These are phyloP conservation scores for Leptoclinus maculatus DNA, from an alignment of 2,797 vertebrate genomes.

Conservation along the genomic window DNA sequence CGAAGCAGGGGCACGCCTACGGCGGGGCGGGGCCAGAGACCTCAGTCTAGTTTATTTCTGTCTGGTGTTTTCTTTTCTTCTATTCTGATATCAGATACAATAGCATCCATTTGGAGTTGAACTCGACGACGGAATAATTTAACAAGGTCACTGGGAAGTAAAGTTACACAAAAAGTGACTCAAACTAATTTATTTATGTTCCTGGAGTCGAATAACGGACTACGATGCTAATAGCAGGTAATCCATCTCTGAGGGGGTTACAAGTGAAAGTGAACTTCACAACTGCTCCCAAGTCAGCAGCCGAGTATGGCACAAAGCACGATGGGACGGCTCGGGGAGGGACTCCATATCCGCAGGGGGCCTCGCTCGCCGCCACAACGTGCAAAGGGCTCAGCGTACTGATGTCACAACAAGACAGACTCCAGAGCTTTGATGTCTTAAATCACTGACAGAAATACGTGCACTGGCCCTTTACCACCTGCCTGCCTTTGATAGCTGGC, in stretches of 20 bases:
- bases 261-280: slow-evolving; percentile 52
- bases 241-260: slow-evolving; percentile 1
- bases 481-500: slow-evolving; percentile 27
- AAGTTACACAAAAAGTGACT: slow-evolving; percentile 8
- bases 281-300: slow-evolving; percentile 27
- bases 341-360: slow-evolving; percentile 16
- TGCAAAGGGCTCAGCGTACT: slow-evolving; percentile 58
- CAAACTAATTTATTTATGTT: slow-evolving; percentile 5
- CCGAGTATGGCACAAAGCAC: slow-evolving; percentile 43
- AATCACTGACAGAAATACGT: slow-evolving; percentile 12
- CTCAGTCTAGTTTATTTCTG: slow-evolving; percentile 79
- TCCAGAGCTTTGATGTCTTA: slow-evolving; percentile 10
- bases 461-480: slow-evolving; percentile 58
- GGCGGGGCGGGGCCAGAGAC: slow-evolving; percentile 87
- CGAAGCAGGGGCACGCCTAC: slow-evolving; percentile 70
- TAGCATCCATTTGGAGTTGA: slow-evolving; percentile 2
- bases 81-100: slow-evolving; percentile 6
- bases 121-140: slow-evolving; percentile 2
- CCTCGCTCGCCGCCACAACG: neutral
- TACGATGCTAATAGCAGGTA: neutral
- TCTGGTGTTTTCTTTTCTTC: neutral
- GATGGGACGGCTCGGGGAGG: slow-evolving; percentile 32
- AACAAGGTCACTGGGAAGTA: neutral
- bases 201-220: slow-evolving; percentile 14
- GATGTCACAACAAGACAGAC: slow-evolving; percentile 44